These are phyloP conservation scores for Glyphotaelius pellucidus DNA, from an alignment of 2,888 invertebrate species.

Conservation along the genomic window DNA sequence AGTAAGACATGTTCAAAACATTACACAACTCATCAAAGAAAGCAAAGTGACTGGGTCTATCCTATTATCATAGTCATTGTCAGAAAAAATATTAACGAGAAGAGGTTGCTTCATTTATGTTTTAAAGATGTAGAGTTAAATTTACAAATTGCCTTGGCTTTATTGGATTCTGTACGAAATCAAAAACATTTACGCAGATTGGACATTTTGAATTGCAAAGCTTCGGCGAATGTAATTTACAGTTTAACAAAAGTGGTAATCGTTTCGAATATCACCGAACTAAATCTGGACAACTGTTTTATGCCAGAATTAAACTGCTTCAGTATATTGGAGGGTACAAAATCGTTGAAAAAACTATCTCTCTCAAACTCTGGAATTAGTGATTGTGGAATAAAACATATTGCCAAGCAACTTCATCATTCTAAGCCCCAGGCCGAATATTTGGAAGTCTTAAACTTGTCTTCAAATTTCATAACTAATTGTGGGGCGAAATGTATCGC, in stretches of 20 bases:
- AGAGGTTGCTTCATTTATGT: conserved; percentile 19
- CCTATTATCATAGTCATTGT: conserved; percentile 4
- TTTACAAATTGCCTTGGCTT: conserved; percentile 21
- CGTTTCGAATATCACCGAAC: conserved; percentile 23
- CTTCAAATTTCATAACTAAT: conserved; percentile 34
- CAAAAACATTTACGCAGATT: conserved; percentile 9
- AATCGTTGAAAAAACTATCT: conserved; percentile 39
- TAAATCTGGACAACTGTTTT: conserved; percentile 4
- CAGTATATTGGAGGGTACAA: conserved; percentile 10
- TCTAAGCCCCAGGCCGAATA: background rate
- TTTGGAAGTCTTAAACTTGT: conserved; percentile 28
- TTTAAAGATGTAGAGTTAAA: conserved; percentile 25
- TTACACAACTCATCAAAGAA: background rate
- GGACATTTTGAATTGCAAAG: conserved; percentile 30
- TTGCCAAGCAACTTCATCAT: conserved; percentile 21
- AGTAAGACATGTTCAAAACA: background rate
- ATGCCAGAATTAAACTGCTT: conserved; percentile 18
- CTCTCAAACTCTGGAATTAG: conserved; percentile 13
- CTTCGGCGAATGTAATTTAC: conserved; percentile 28
- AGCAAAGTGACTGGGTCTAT: background rate
- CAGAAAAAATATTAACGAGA: background rate
- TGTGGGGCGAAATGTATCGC: conserved; percentile 21
- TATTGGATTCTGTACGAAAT: conserved; percentile 18
- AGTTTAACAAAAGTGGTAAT: background rate
- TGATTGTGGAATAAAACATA: conserved; percentile 22